Evolutionary conservation across 2,888 invertebrate genomes (phyloP).

Genomic region (Cerceris rybyensis): DNA sequence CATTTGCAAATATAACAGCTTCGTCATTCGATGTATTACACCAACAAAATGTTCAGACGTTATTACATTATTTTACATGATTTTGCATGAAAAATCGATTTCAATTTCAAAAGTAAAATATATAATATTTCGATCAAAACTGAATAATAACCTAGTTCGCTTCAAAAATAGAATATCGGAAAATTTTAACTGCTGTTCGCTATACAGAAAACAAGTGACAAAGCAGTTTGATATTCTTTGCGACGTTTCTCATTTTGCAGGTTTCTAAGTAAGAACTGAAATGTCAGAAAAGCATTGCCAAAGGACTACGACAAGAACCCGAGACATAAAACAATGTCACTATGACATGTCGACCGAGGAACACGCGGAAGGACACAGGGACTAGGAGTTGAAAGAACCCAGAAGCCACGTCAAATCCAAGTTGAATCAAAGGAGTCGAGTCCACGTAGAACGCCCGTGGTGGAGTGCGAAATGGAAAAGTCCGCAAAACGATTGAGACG

Average conservation of each 20-base stretch:
- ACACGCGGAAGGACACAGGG: background rate
- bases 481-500: conserved; percentile 24
- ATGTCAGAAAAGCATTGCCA: background rate
- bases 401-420: conserved; percentile 22
- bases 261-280: background rate
- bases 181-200: too few species aligned
- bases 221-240: too few species aligned
- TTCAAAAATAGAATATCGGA: too few species aligned
- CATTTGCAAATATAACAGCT: too few species aligned
- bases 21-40: too few species aligned
- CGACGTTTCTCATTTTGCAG: background rate
- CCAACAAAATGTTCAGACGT: too few species aligned
- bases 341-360: background rate
- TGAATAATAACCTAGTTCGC: too few species aligned
- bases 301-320: background rate
- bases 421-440: conserved; percentile 41
- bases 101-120: too few species aligned
- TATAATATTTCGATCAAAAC: too few species aligned
- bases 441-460: background rate
- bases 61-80: too few species aligned
- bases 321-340: background rate
- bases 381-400: conserved; percentile 12
- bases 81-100: too few species aligned
- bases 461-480: conserved; percentile 17
- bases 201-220: too few species aligned